Conservation (phyloP, 2,888 invertebrate species). For the Ophion obscuratus region DNA sequence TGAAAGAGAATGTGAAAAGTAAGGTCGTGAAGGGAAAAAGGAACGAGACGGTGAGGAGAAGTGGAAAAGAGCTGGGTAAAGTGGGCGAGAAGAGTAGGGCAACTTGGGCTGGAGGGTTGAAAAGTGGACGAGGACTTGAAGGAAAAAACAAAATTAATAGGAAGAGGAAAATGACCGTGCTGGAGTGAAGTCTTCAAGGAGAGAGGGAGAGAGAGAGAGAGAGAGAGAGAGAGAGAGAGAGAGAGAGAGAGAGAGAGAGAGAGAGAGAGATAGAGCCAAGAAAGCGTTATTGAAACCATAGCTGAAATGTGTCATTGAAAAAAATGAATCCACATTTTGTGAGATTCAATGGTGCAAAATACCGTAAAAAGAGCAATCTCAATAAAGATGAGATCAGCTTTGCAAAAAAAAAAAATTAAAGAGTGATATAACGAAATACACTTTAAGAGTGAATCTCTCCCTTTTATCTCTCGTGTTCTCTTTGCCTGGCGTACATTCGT, state of each 20-base stretch:
- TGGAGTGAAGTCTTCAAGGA: not conserved
- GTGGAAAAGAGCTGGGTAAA: not conserved
- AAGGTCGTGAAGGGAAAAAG: not conserved
- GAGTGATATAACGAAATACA: not conserved
- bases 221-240: not conserved
- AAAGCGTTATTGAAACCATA: not conserved
- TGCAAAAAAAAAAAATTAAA: not conserved
- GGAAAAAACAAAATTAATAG: not conserved
- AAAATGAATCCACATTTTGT: not conserved
- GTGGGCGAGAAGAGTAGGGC: not conserved
- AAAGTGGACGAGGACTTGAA: conserved; percentile 2
- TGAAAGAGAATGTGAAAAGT: conserved; percentile 19
- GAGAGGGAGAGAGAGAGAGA: not conserved
- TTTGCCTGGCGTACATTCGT: not conserved
- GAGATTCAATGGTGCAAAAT: not conserved
- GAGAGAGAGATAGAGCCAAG: not conserved
- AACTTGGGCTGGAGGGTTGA: conserved; percentile 5
- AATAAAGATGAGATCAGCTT: not conserved
- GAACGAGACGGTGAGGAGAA: not conserved
- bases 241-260: not conserved
- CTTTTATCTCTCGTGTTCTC: not conserved
- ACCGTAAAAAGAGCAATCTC: not conserved
- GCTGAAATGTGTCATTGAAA: not conserved
- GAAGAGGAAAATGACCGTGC: not conserved
- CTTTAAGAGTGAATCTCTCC: not conserved